A percentile compares a stretch with the other conserved stretches of the same genome.
Conservation (phyloP, 2,113 vertebrate genomes). For the Hemibagrus wyckioides region DNA sequence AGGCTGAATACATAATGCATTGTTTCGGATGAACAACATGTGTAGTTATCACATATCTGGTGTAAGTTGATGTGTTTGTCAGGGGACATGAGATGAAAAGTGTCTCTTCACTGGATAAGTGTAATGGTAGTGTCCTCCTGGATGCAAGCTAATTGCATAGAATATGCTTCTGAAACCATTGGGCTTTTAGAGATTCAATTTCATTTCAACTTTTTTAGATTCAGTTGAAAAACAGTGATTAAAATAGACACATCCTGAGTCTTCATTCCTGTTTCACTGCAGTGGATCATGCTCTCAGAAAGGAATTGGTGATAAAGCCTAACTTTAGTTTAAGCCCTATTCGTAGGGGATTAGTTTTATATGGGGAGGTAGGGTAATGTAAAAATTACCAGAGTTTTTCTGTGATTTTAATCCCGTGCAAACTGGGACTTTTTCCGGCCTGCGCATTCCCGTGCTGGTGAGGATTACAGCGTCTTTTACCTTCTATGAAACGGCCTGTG, state of each 20-base stretch:
- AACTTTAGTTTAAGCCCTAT: background rate
- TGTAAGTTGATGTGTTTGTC: background rate
- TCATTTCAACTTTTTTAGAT: background rate
- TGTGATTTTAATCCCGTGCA: too few relatives aligned
- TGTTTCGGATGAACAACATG: slow-evolving; percentile 1
- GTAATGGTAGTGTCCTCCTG: background rate
- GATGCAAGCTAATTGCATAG: background rate
- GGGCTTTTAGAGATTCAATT: too few relatives aligned
- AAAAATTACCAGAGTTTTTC: too few relatives aligned
- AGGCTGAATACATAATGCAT: slow-evolving; percentile 21
- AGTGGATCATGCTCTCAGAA: background rate
- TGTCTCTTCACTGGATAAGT: background rate
- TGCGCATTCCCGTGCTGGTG: too few relatives aligned
- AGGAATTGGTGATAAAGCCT: background rate
- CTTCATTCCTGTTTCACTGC: background rate
- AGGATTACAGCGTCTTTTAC: too few relatives aligned
- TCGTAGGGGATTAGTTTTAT: too few relatives aligned
- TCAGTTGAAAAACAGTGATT: background rate
- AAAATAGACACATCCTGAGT: background rate
- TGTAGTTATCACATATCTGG: background rate
- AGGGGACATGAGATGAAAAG: background rate
- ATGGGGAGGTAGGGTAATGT: too few relatives aligned
- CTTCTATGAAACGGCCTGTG: too few relatives aligned
- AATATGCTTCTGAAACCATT: background rate
- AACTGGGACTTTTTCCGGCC: too few relatives aligned